Base-by-base conservation (phyloP, 2,797 vertebrate genomes). In the Tolypeutes matacus region DNA sequence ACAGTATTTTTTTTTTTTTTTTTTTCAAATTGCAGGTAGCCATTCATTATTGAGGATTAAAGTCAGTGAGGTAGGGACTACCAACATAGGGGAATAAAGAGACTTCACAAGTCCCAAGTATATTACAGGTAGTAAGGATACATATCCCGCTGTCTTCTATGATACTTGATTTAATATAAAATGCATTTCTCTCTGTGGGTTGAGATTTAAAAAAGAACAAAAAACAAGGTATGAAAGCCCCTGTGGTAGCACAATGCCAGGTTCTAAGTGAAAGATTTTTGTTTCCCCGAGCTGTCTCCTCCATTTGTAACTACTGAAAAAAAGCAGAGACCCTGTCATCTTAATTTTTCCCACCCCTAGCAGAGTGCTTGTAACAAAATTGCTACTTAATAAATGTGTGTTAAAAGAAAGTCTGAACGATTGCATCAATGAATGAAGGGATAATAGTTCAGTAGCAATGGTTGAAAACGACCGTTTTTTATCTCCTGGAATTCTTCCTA, bases 331-430 rank as follows among this genome's bases (percentile, higher is more conserved):
- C 39, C 65, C 34, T 69, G 72, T 78, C n/a, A 87, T 91, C 21
- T 86, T 77, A 91, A 75, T 92, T 96, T 89, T 95, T 89, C 76
- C 15, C n/a, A 89, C 89, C 81, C n/a, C 39, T 69, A 80, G 46
- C 36, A 73, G 53, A 96, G 46, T 27, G 23, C 46, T 88, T 67
- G 31, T 82, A 90, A 95, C 7, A 15, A 88, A 91, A 49, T 83
- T 84, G 81, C 49, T 56, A 69, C 9, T 81, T 86, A 87, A 49
- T 84, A 88, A 58, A 69, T 70, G 31, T 70, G 62, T 80, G 81
- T 93, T 85, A 93, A 69, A 67, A 92, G 53, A 93, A 97, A 93
- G 62, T 56, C 49, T 92, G 29, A 89, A 93, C 88, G 46, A 89
- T 80, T 80, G n/a, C 14, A 31, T 67, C 77, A 58, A 20, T 56